Evolutionary conservation across 2,888 invertebrate genomes (phyloP).

Genomic region (Drosophila sordidula): DNA sequence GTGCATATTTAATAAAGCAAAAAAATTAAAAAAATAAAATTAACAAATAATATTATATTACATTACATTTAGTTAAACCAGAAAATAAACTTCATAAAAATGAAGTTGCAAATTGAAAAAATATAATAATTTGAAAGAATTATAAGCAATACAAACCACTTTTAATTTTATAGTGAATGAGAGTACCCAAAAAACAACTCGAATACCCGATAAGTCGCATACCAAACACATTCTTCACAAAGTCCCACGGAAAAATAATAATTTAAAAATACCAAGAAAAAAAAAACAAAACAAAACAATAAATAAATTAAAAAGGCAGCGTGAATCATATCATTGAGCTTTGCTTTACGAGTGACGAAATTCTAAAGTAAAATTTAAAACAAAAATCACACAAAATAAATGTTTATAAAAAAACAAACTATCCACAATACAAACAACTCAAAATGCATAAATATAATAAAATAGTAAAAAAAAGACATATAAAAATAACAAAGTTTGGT

Average conservation of each 20-base stretch:
- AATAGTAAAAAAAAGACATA: slow-evolving; percentile 11
- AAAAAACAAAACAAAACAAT: slow-evolving; percentile 13
- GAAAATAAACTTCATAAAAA: slow-evolving; percentile 16
- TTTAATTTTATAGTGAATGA: slow-evolving; percentile 17
- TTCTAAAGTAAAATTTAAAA: slow-evolving; percentile 56
- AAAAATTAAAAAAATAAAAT: slow-evolving; percentile 2
- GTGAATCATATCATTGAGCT: slow-evolving; percentile 81
- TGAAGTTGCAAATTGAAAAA: slow-evolving; percentile 13
- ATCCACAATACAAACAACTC: slow-evolving; percentile 36
- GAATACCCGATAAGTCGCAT: slow-evolving; percentile 14
- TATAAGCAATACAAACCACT: not conserved
- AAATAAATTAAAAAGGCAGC: slow-evolving; percentile 30
- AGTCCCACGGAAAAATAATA: slow-evolving; percentile 21
- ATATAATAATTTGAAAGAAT: slow-evolving; percentile 21
- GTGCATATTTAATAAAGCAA: slow-evolving; percentile 28
- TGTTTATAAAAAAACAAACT: slow-evolving; percentile 41
- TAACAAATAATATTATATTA: slow-evolving; percentile 6
- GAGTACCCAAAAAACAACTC: not conserved
- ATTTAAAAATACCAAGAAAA: slow-evolving; percentile 2
- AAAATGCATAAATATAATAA: slow-evolving; percentile 20
- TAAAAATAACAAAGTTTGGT: slow-evolving; percentile 25
- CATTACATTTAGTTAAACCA: slow-evolving; percentile 32
- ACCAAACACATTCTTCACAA: slow-evolving; percentile 31
- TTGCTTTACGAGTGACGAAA: slow-evolving; percentile 71
- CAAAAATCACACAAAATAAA: slow-evolving; percentile 49